phyloP scores from a whole-genome alignment of 2,113 vertebrate genomes.

The Phaethon lepturus region DNA sequence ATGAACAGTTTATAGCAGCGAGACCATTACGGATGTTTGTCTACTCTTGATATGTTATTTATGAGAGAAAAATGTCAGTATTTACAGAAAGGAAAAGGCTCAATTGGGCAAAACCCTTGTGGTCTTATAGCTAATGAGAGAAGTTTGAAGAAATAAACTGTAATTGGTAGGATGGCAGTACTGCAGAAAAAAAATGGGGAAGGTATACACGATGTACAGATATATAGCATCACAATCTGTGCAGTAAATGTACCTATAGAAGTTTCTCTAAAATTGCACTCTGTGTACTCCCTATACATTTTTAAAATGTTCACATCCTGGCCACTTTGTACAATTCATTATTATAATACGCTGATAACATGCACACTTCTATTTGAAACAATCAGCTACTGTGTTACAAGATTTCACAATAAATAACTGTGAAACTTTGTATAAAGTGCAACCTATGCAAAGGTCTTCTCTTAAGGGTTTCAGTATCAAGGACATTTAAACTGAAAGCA shows the following conservation, averaged over 20 bases:
- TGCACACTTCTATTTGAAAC: not conserved
- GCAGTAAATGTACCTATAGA: not conserved
- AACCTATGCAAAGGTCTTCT: not conserved
- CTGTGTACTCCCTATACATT: not conserved
- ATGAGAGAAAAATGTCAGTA: conserved; percentile 37
- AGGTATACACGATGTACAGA: conserved; percentile 8
- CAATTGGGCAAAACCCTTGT: conserved; percentile 61
- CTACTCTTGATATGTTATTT: not conserved
- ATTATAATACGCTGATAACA: not conserved
- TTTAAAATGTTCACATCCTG: not conserved
- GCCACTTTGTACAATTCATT: not conserved
- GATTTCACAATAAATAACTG: not conserved
- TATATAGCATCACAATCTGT: not conserved
- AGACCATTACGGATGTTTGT: not conserved
- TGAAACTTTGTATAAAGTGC: not conserved
- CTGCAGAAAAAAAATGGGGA: conserved; percentile 48
- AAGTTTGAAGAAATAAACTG: conserved; percentile 56
- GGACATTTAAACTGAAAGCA: not conserved
- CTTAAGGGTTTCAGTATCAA: not conserved
- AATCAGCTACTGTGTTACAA: not conserved
- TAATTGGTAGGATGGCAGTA: conserved; percentile 56
- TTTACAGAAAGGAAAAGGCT: conserved; percentile 55
- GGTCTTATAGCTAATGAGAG: conserved; percentile 63
- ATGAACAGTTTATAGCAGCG: not conserved
- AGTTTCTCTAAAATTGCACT: not conserved